Conservation (phyloP, 1,140 invertebrate species). For the Uloborus diversus region DNA sequence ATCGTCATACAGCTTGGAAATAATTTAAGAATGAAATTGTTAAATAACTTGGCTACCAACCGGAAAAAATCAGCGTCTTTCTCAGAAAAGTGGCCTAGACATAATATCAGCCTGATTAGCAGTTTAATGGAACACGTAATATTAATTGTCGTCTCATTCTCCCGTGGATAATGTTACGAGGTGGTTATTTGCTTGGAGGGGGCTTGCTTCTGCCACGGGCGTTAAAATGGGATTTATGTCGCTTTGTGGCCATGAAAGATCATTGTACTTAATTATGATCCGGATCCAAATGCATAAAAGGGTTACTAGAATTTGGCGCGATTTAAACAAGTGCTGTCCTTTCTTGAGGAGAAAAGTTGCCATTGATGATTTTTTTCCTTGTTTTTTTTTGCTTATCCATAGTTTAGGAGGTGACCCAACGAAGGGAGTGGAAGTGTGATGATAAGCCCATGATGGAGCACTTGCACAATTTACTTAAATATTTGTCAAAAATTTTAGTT, state of each 20-base stretch:
- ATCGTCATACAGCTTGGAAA: not conserved
- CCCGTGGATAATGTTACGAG: slow-evolving; percentile 24
- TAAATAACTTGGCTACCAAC: no score
- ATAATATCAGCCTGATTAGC: slow-evolving; percentile 7
- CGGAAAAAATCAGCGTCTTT: no score
- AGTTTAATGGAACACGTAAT: slow-evolving; percentile 33
- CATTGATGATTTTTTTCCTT: no score
- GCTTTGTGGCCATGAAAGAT: slow-evolving; percentile 20
- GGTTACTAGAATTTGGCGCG: slow-evolving; percentile 1
- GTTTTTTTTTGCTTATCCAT: no score
- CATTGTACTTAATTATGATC: slow-evolving; percentile 27
- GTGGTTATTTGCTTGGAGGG: slow-evolving; percentile 18
- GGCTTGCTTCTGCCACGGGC: not conserved
- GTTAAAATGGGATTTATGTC: slow-evolving; percentile 36
- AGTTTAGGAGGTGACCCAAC: no score
- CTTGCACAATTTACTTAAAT: no score
- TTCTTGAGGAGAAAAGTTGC: not conserved
- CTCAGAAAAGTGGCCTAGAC: slow-evolving; percentile 1
- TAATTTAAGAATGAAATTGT: not conserved
- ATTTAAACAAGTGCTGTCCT: not conserved
- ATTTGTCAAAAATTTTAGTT: no score
- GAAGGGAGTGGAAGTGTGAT: no score
- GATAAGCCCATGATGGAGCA: no score
- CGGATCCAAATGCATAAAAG: not conserved
- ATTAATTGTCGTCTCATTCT: slow-evolving; percentile 34